Base-by-base conservation (phyloP, 2,888 invertebrate species). In the Alviniconcha strummeri region DNA sequence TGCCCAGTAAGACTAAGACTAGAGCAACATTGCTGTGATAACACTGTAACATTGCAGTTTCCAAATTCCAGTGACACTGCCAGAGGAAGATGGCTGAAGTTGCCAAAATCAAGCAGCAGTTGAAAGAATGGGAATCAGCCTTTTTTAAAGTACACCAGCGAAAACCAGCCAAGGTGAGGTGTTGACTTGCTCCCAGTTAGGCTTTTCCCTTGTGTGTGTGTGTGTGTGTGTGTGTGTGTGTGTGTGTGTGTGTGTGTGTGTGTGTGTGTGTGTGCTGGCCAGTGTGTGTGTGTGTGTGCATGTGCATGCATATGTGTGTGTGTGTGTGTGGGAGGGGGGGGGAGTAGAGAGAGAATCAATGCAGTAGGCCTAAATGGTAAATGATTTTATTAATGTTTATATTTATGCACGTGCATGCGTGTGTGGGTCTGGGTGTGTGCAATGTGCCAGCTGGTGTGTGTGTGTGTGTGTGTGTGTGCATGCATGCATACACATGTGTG, bases 61-160 rank as follows among this genome's bases (percentile, higher is more conserved):
- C 17, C 6, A 17, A 1, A 5, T n/a, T n/a, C 17, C 17, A 6
- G 15, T 69, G 36, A 7, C 17, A 69, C 69, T 69, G n/a, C 15
- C 69, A n/a, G 1, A 36, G 5, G 57, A 64, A 6, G n/a, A 78
- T 78, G 78, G 7, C 64, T 60, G 78, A 78, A 36, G 4, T 78
- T 13, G 11, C 15, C 8, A 64, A 19, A 78, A 78, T 78, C n/a
- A 78, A 64, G 64, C 57, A 78, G 19, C 19, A 11, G 15, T 7
- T 91, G 56, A 91, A 91, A 75, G 83, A 87, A 60, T 91, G 91
- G 91, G 91, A 91, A 85, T 79, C 85, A 3, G 83, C 85, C 2
- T 91, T 91, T 78, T 85, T 85, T 36, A 85, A 84, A 71, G 87
- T 88, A 11, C 86, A 90, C 78, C 84, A 84, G 9, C 84, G 88